Conservation (phyloP, 92 coral and sea anemone genomes). For the Porites cylindrica region DNA sequence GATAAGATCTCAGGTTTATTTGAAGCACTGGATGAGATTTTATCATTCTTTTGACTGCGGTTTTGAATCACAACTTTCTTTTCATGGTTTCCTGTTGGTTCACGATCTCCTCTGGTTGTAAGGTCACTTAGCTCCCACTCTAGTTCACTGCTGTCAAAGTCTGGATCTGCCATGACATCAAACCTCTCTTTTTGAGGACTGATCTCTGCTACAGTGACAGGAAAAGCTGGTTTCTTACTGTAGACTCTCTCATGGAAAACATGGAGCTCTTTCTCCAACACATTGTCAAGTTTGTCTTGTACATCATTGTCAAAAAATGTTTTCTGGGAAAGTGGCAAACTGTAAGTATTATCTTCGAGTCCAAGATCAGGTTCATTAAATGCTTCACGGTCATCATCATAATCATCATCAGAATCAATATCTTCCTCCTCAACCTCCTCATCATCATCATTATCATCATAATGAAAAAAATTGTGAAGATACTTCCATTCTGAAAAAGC, state of each 20-base stretch:
- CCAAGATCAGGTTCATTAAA: slow-evolving; percentile 14
- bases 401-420: neutral
- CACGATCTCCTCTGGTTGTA: neutral
- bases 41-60: neutral
- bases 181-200: neutral
- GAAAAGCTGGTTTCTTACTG: neutral
- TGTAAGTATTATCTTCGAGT: neutral
- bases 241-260: neutral
- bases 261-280: neutral
- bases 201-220: neutral
- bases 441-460: neutral
- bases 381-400: neutral
- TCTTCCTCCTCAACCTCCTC: neutral
- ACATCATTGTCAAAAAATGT: neutral
- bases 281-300: slow-evolving; percentile 4
- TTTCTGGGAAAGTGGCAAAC: neutral
- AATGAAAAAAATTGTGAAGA: neutral
- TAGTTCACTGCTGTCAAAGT: neutral
- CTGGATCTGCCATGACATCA: neutral
- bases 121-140: slow-evolving; percentile 14
- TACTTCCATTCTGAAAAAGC: neutral
- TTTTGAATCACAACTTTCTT: too few relatives aligned
- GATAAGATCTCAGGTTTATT: neutral
- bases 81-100: neutral
- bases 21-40: neutral